phyloP scores from a whole-genome alignment of 2,113 vertebrate species.

The Hemiprocne comata region DNA sequence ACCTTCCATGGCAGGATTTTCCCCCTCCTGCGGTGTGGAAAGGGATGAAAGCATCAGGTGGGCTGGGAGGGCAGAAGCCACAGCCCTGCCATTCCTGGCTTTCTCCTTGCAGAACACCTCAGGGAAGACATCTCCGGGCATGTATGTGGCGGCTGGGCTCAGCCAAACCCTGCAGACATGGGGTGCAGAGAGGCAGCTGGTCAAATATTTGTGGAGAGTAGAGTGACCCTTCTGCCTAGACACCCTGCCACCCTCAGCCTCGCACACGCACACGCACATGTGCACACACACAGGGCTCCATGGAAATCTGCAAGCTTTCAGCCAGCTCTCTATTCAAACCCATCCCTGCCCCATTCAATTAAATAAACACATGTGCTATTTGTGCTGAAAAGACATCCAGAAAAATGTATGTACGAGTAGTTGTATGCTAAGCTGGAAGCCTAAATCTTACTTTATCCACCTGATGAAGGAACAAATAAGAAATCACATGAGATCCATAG shows the following conservation, averaged over 20 bases:
- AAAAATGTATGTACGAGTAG: neutral
- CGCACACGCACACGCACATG: rapidly evolving
- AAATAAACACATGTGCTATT: neutral
- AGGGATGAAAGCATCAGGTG: neutral
- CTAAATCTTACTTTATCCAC: neutral
- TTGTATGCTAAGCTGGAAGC: neutral
- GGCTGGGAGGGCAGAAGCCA: neutral
- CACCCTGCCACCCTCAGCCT: neutral
- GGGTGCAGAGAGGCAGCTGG: neutral
- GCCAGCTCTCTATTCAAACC: neutral
- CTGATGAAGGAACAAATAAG: neutral
- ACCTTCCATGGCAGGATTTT: neutral
- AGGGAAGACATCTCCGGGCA: neutral
- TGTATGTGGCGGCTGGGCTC: neutral
- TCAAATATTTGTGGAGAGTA: neutral
- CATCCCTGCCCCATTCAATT: neutral
- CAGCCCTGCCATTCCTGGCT: rapidly evolving
- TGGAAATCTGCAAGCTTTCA: neutral
- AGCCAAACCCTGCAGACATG: neutral
- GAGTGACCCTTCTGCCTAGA: neutral
- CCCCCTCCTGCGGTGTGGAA: rapidly evolving
- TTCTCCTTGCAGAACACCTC: neutral
- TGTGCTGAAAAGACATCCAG: neutral
- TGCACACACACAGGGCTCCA: neutral
- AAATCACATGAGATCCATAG: neutral